Evolutionary conservation across 2,888 invertebrate genomes (phyloP), one percentile per base, ranked within the genome.

Genomic region (Sphaeridia pumilis): DNA sequence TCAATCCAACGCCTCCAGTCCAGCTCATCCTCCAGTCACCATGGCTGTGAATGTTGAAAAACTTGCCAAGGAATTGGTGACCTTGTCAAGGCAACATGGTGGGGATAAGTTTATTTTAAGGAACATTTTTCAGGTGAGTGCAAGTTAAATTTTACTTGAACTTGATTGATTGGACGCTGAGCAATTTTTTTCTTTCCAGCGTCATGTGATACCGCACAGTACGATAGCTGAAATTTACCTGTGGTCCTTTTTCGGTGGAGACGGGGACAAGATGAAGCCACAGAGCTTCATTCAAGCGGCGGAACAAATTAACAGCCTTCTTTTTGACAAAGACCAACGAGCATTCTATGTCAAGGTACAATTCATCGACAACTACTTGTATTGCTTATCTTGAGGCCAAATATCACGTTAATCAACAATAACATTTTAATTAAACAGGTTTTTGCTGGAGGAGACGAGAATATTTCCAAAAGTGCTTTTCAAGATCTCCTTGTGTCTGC

Each of bases 141-240:
- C 31, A 31, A 10, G 7, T 31, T 10, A 31, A 31, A 7, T 31
- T 31, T 31, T 31, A 31, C 31, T 31, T 31, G 14, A 31, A 31
- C 31, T 31, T 14, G 14, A 7, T 7, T 7, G 31, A 31, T 10
- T 10, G 31, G 31, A 31, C 14, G 7, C 10, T 31, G 31, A 31
- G 14, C 10, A 31, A 31, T 12, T 54, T 53, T 52, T 54, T 59
- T 58, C 50, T 61, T 70, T 71, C 41, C 73, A 83, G 81, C 78
- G 78, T 65, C 83, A 83, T 71, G 74, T 88, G 59, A 86, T 87
- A 70, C 84, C 86, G n/a, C 77, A 78, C 68, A 84, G 86, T 69
- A 76, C 79, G 2, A 79, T 83, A 61, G 74, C 87, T 65, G 84
- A 52, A n/a, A 31, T 51, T 3, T 60, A 63, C 41, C 34, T 64